Conservation (phyloP, 2,113 vertebrate genomes). For the Eleginops maclovinus region DNA sequence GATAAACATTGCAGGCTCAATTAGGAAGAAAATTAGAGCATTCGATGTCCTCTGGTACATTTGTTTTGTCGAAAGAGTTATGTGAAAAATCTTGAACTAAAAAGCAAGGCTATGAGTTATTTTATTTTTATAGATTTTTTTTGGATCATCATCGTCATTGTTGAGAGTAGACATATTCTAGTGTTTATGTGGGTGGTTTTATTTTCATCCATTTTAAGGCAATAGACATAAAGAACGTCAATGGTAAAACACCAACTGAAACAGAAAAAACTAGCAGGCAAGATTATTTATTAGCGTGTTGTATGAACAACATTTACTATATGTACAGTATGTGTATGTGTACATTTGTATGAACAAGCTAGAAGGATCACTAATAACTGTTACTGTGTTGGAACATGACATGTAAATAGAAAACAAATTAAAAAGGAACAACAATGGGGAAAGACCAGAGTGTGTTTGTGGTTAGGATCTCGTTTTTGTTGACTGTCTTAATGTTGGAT, state of each 20-base stretch:
- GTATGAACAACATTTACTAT: neutral
- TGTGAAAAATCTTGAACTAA: neutral
- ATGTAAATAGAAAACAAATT: neutral
- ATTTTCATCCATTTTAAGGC: neutral
- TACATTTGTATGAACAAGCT: neutral
- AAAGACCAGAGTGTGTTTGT: constrained; percentile 38
- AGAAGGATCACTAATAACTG: neutral
- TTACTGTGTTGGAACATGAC: neutral
- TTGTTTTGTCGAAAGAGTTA: constrained; percentile 15
- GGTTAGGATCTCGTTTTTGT: constrained; percentile 42
- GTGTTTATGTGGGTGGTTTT: neutral
- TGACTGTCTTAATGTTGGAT: constrained; percentile 48
- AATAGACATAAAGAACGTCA: neutral
- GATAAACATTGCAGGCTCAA: constrained; percentile 8
- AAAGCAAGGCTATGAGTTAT: constrained; percentile 3
- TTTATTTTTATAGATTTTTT: neutral
- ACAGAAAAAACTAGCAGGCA: neutral
- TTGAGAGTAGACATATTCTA: neutral
- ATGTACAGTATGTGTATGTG: neutral
- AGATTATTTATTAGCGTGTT: constrained; percentile 8
- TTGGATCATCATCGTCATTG: neutral
- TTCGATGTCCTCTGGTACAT: neutral
- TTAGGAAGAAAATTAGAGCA: constrained; percentile 30
- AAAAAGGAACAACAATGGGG: neutral
- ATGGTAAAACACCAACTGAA: neutral